These are phyloP conservation scores for Empidonax traillii DNA, from an alignment of 2,113 vertebrate species.

Conservation along the genomic window DNA sequence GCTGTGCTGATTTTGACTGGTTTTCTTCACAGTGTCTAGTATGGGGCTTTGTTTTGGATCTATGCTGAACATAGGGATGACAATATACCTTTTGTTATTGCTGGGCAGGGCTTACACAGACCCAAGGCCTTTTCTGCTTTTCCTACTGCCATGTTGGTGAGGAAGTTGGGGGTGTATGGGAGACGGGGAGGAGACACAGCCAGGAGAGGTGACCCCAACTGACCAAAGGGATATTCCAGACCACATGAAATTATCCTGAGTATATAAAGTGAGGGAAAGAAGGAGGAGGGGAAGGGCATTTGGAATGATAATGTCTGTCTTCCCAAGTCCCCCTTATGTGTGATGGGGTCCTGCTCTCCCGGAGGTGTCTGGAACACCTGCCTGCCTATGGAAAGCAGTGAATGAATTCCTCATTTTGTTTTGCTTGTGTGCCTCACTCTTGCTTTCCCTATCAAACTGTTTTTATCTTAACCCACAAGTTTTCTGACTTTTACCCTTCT, in stretches of 20 bases:
- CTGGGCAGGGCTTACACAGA: neutral
- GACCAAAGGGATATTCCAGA: neutral
- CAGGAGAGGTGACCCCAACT: neutral
- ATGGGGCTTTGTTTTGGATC: neutral
- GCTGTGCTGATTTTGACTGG: neutral
- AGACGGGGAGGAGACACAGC: neutral
- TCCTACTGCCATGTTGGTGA: accelerated
- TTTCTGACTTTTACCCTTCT: neutral
- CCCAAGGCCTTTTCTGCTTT: neutral
- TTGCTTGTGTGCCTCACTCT: accelerated
- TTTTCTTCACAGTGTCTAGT: neutral
- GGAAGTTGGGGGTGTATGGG: accelerated
- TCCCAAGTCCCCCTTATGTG: too few relatives aligned
- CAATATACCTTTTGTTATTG: neutral
- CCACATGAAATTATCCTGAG: neutral
- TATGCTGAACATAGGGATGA: neutral
- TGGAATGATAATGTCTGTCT: neutral
- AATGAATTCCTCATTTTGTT: neutral
- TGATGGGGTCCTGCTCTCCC: neutral
- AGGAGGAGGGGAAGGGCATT: neutral
- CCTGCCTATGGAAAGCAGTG: accelerated
- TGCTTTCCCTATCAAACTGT: neutral
- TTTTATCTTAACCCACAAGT: neutral
- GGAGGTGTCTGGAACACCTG: neutral
- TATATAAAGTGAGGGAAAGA: neutral